Conservation (phyloP, 2,888 invertebrate genomes). For the Operophtera brumata region DNA sequence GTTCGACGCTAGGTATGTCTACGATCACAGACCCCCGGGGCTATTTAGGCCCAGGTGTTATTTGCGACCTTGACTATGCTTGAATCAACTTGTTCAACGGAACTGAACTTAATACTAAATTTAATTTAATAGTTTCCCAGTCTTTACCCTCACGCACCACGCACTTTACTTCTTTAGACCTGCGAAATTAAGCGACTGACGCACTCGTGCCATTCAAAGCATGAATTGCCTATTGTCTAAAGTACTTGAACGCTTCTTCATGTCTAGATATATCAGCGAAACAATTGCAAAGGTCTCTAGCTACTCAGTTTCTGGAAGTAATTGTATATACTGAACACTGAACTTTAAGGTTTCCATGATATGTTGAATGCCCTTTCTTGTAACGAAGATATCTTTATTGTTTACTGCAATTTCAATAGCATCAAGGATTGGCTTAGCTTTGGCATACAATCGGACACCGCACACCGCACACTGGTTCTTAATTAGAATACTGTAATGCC, state of each 20-base stretch:
- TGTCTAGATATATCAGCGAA: constrained; percentile 8
- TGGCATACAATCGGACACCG: constrained; percentile 17
- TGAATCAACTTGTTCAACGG: constrained; percentile 1
- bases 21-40: not conserved
- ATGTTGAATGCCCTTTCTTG: constrained; percentile 1
- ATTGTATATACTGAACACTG: constrained; percentile 12
- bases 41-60: constrained; percentile 12
- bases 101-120: constrained; percentile 2
- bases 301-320: constrained; percentile 3
- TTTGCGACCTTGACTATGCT: constrained; percentile 6
- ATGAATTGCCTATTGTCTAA: constrained; percentile 47
- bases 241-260: constrained; percentile 21
- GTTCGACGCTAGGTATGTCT: no score
- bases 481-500: constrained; percentile 11
- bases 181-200: constrained; percentile 37
- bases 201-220: constrained; percentile 38
- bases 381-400: not conserved
- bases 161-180: not conserved
- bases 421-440: not conserved
- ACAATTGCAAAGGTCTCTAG: constrained; percentile 16
- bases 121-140: constrained; percentile 5
- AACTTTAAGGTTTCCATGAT: constrained; percentile 13
- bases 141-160: constrained; percentile 25
- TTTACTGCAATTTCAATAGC: not conserved
- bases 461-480: constrained; percentile 2